Percentiles rank a stretch among this genome's conserved stretches.
phyloP scores from a whole-genome alignment of 2,113 vertebrate species.

The Glaucidium brasilianum region DNA sequence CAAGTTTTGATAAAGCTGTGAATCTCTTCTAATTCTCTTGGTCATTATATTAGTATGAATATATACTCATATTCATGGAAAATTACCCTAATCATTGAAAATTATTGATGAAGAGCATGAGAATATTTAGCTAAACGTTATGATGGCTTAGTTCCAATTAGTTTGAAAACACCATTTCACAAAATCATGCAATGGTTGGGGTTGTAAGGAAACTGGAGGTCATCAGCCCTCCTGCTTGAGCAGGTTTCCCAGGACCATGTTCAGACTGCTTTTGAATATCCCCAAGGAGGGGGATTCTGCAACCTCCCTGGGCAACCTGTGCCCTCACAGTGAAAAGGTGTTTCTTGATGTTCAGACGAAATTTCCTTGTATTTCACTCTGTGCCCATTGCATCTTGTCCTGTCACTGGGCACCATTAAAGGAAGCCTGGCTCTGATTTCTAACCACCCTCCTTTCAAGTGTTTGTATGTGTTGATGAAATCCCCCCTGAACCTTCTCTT shows the following conservation, averaged over 20 bases:
- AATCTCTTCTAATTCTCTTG: constrained; percentile 7
- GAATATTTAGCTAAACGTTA: neutral
- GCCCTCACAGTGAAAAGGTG: neutral
- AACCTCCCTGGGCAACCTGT: neutral
- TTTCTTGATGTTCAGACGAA: neutral
- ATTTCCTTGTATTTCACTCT: neutral
- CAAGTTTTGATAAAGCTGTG: neutral
- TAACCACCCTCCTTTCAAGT: neutral
- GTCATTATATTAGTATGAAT: neutral
- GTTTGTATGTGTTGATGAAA: neutral
- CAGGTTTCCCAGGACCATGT: neutral
- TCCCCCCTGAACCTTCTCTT: neutral
- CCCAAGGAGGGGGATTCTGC: neutral
- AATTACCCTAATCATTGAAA: neutral
- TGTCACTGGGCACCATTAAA: neutral
- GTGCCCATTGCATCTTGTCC: neutral
- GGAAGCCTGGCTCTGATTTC: neutral
- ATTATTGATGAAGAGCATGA: neutral
- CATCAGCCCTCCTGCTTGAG: neutral
- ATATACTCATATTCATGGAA: neutral
- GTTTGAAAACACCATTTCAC: neutral
- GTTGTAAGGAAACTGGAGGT: neutral
- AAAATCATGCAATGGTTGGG: neutral
- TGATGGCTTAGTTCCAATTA: neutral
- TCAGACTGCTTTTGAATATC: neutral